These are phyloP conservation scores for Gonioctena quinquepunctata DNA, from an alignment of 1,140 invertebrate species.

Conservation along the genomic window DNA sequence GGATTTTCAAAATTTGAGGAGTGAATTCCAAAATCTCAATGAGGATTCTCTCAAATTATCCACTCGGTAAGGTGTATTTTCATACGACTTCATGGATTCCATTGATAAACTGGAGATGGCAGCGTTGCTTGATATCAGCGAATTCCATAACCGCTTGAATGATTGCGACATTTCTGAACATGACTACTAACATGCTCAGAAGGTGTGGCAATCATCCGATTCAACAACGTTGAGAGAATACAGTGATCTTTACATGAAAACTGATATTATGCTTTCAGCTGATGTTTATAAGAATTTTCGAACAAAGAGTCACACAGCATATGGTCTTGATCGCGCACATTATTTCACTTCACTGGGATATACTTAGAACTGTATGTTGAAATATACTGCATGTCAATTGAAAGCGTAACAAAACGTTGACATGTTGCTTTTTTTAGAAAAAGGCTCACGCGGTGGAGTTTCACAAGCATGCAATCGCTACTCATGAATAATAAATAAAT, in stretches of 20 bases:
- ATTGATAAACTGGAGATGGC: not conserved
- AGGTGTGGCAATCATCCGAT: no score
- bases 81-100: not conserved
- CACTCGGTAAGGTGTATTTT: not conserved
- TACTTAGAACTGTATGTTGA: conserved; percentile 42
- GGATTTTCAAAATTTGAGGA: not conserved
- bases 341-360: conserved; percentile 50
- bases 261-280: conserved; percentile 52
- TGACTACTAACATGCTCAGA: conserved; percentile 55
- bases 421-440: conserved; percentile 50
- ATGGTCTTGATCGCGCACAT: conserved; percentile 44
- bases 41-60: not conserved
- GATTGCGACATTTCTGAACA: conserved; percentile 35
- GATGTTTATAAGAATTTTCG: conserved; percentile 56
- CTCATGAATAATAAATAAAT: conserved; percentile 56
- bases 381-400: conserved; percentile 39
- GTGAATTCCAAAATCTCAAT: not conserved
- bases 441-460: conserved; percentile 50
- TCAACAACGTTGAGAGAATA: conserved; percentile 52
- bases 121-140: conserved; percentile 40
- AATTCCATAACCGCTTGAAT: conserved; percentile 51
- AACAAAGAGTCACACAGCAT: conserved; percentile 39
- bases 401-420: conserved; percentile 51
- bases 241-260: conserved; percentile 53
- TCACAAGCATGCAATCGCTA: conserved; percentile 47